Conservation (phyloP, 2,888 invertebrate genomes). For the Lasioglossum morio region DNA sequence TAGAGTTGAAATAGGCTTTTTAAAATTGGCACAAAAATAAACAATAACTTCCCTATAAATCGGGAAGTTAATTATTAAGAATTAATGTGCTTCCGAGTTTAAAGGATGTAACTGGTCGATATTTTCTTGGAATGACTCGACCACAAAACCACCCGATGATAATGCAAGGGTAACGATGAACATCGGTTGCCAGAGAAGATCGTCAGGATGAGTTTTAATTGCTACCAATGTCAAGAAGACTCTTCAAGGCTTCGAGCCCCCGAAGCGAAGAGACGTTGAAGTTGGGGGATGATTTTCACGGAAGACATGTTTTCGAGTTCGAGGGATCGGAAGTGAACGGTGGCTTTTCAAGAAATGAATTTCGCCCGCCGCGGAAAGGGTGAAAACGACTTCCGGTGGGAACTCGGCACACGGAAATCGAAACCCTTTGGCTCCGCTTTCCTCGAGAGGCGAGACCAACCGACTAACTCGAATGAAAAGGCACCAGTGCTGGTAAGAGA, state of each 20-base stretch:
- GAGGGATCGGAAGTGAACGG: constrained; percentile 44
- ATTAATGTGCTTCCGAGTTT: neutral
- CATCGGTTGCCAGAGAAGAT: neutral
- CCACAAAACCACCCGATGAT: neutral
- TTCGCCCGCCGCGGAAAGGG: constrained; percentile 7
- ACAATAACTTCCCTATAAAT: too few relatives aligned
- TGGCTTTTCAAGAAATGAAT: constrained; percentile 35
- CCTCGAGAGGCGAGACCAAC: constrained; percentile 66
- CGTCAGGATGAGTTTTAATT: neutral
- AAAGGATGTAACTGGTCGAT: neutral
- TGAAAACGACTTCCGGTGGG: constrained; percentile 41
- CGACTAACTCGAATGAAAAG: constrained; percentile 71
- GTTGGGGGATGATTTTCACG: neutral
- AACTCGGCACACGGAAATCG: constrained; percentile 58
- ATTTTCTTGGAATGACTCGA: neutral
- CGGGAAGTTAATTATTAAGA: too few relatives aligned
- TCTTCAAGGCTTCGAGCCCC: neutral
- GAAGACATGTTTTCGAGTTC: constrained; percentile 22
- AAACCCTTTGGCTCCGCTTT: constrained; percentile 62
- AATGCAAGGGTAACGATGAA: neutral
- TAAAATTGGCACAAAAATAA: neutral
- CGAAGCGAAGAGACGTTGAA: neutral
- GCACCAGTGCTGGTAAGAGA: constrained; percentile 67
- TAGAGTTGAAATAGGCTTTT: neutral
- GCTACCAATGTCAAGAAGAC: constrained; percentile 5